A percentile compares a stretch with the other conserved stretches of the same genome.
These are phyloP conservation scores for Microcebus tavaratra DNA, from an alignment of 2,113 vertebrate genomes.

Conservation along the genomic window DNA sequence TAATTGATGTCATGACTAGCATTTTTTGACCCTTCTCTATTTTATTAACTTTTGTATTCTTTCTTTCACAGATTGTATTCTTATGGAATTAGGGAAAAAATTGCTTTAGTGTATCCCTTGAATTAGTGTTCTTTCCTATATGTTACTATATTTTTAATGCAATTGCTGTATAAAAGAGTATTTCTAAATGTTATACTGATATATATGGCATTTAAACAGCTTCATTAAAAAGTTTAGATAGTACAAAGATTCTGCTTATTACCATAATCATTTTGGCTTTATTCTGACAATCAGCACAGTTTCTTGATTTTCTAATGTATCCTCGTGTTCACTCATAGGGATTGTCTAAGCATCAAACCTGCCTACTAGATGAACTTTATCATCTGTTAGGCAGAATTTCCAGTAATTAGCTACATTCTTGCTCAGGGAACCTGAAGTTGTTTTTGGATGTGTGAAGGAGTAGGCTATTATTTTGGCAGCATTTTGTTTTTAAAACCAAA, in stretches of 20 bases:
- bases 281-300: not conserved
- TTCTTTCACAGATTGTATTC: not conserved
- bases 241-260: not conserved
- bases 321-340: not conserved
- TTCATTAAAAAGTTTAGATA: constrained; percentile 18
- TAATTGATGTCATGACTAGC: not conserved
- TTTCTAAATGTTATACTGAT: constrained; percentile 18
- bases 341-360: not conserved
- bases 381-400: not conserved
- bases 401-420: not conserved
- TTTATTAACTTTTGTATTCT: not conserved
- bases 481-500: constrained; percentile 23
- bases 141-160: constrained; percentile 24
- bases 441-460: not conserved
- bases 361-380: not conserved
- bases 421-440: not conserved
- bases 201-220: not conserved
- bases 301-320: not conserved
- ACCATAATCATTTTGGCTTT: constrained; percentile 29
- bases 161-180: constrained; percentile 1
- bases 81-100: not conserved
- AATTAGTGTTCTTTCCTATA: not conserved
- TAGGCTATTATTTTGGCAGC: not conserved
- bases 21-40: not conserved
- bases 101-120: not conserved